Percentiles rank a stretch among this genome's conserved stretches.
These are phyloP conservation scores for Neria commutata DNA, from an alignment of 2,888 invertebrate genomes.

Conservation along the genomic window DNA sequence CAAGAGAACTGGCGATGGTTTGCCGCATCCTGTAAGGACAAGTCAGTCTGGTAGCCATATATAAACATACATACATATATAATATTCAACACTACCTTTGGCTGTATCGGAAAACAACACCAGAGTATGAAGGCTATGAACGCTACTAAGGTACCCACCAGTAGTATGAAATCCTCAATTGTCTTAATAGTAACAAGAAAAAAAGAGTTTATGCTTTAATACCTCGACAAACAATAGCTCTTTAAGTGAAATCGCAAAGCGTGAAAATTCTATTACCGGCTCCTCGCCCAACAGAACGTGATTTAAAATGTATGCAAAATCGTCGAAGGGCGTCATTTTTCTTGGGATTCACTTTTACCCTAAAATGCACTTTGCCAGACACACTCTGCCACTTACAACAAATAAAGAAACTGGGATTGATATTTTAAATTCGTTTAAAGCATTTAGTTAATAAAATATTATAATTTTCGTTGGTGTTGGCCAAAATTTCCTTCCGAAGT, in stretches of 20 bases:
- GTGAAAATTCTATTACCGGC: constrained; percentile 63
- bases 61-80: too few species aligned
- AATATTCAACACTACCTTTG: constrained; percentile 63
- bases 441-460: too few species aligned
- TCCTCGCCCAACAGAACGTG: constrained; percentile 68
- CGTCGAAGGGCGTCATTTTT: constrained; percentile 67
- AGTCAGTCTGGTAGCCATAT: background rate
- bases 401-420: background rate
- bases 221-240: background rate
- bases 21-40: constrained; percentile 49
- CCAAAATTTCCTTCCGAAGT: too few species aligned
- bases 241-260: background rate
- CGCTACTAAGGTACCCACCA: constrained; percentile 68
- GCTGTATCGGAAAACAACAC: constrained; percentile 69
- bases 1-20: constrained; percentile 61
- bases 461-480: too few species aligned
- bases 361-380: constrained; percentile 7
- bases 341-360: constrained; percentile 9
- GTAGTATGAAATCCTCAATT: constrained; percentile 68
- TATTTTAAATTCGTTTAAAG: too few species aligned
- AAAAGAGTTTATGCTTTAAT: background rate
- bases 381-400: background rate
- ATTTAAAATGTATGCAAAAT: constrained; percentile 68
- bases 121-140: constrained; percentile 70
- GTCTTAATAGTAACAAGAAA: constrained; percentile 59